These are phyloP conservation scores for Aptenodytes patagonicus DNA, from an alignment of 2,113 vertebrate genomes.

Conservation along the genomic window DNA sequence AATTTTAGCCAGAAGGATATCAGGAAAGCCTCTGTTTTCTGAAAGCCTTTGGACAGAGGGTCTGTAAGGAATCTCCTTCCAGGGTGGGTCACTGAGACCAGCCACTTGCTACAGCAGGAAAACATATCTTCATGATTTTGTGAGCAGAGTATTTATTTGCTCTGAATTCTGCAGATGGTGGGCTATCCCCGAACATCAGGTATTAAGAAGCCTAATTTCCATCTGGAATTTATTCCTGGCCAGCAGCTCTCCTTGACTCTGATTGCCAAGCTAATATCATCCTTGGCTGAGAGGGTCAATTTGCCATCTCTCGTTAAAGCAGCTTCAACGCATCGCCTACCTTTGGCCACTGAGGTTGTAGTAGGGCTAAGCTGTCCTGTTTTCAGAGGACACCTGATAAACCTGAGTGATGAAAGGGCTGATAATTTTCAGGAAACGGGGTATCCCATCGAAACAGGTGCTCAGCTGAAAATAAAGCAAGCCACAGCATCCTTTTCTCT, in stretches of 20 bases:
- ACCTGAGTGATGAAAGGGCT: not conserved
- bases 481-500: fast-evolving
- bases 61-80: not conserved
- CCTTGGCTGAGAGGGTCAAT: not conserved
- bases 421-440: not conserved
- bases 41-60: not conserved
- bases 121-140: not conserved
- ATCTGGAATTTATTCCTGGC: slow-evolving; percentile 2
- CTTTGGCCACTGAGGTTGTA: not conserved
- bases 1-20: not conserved
- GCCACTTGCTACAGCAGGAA: not conserved
- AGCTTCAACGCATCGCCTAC: not conserved
- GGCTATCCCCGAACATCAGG: not conserved
- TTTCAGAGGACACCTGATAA: not conserved
- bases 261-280: not conserved
- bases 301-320: not conserved
- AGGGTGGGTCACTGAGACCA: not conserved
- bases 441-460: not conserved
- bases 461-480: not conserved
- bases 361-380: not conserved
- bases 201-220: not conserved
- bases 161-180: not conserved
- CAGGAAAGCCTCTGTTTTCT: not conserved
- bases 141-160: not conserved
- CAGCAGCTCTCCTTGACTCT: not conserved